Conservation (phyloP, 2,113 vertebrate genomes). For the Genyomyrus donnyi region DNA sequence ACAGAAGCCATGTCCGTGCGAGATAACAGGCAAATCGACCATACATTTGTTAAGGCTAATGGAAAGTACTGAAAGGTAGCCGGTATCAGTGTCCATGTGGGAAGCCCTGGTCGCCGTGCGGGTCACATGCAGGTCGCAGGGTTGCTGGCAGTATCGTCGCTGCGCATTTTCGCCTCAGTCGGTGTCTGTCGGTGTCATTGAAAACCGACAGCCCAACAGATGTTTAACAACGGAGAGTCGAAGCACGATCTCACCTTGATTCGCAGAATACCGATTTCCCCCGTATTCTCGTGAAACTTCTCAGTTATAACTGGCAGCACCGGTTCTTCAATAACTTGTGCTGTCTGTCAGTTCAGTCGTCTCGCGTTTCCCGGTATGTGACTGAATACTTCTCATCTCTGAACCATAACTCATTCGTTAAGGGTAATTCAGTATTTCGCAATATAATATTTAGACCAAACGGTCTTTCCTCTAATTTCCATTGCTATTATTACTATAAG, state of each 20-base stretch:
- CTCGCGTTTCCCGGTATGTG: not conserved
- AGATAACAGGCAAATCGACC: not conserved
- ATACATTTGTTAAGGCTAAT: not conserved
- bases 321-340: not conserved
- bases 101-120: not conserved
- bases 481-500: not conserved
- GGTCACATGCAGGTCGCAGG: not conserved
- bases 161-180: not conserved
- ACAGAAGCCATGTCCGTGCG: not conserved
- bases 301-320: not conserved
- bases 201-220: not conserved
- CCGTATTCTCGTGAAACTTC: not conserved
- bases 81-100: not conserved
- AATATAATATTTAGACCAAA: not conserved
- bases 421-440: not conserved
- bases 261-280: not conserved
- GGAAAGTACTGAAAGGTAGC: not conserved
- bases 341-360: not conserved
- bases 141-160: not conserved
- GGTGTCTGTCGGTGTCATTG: not conserved
- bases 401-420: not conserved
- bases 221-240: not conserved
- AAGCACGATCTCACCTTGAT: not conserved
- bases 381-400: not conserved
- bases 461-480: not conserved